A percentile compares a stretch with the other conserved stretches of the same genome.
These are phyloP conservation scores for Drosophila infuscata DNA, from an alignment of 2,888 invertebrate species.

Conservation along the genomic window DNA sequence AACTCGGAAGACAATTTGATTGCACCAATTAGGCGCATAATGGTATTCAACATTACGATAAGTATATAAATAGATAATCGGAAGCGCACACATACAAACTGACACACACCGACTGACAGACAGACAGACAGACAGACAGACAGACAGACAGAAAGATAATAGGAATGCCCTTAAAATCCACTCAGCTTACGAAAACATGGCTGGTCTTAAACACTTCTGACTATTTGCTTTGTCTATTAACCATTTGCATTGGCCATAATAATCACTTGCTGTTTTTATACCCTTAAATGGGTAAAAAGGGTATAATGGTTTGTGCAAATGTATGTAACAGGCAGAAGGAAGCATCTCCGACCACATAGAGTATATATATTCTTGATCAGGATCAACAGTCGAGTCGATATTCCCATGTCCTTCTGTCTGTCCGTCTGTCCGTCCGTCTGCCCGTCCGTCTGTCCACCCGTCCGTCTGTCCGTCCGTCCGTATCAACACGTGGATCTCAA, in stretches of 20 bases:
- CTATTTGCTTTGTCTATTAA: neutral
- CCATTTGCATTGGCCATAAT: neutral
- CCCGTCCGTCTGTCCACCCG: too few relatives aligned
- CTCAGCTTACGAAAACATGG: neutral
- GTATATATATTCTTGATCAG: too few relatives aligned
- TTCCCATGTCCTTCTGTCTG: too few relatives aligned
- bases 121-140: too few relatives aligned
- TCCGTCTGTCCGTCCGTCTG: too few relatives aligned
- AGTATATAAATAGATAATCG: constrained; percentile 20
- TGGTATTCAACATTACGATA: constrained; percentile 39
- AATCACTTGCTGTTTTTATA: neutral
- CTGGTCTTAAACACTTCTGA: neutral
- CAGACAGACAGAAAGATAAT: neutral
- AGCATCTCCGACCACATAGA: too few relatives aligned
- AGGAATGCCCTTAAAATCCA: neutral
- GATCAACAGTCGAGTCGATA: too few relatives aligned
- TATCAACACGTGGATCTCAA: too few relatives aligned
- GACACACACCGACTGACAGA: neutral
- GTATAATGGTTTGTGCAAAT: too few relatives aligned
- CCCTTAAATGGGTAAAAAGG: too few relatives aligned
- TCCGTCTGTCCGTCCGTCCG: too few relatives aligned
- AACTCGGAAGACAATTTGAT: constrained; percentile 67
- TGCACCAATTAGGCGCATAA: constrained; percentile 62
- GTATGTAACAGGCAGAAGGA: too few relatives aligned
- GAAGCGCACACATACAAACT: constrained; percentile 2